Evolutionary conservation across 2,797 vertebrate genomes (phyloP).

Genomic region (Hoplostethus mediterraneus): DNA sequence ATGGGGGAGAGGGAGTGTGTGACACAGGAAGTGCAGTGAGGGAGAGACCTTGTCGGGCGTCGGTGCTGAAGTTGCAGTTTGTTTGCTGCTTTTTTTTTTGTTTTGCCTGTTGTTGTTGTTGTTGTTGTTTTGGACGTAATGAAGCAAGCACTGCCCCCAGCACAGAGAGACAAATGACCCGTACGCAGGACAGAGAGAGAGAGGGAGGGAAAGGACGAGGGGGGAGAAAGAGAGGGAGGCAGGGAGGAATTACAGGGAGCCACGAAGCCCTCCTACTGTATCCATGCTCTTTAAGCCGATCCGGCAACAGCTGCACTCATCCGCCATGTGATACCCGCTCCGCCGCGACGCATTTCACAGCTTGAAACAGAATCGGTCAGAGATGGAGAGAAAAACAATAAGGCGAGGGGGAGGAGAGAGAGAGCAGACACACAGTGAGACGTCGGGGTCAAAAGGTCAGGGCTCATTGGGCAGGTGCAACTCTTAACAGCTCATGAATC

Average conservation of each 20-base stretch:
- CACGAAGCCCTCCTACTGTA: conserved; percentile 27
- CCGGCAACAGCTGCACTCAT: conserved; percentile 71
- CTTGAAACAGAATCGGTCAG: conserved; percentile 58
- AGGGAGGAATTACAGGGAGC: conserved; percentile 36
- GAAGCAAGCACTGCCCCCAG: conserved; percentile 28
- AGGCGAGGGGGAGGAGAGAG: conserved; percentile 10
- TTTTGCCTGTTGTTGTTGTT: conserved; percentile 46
- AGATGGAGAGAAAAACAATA: conserved; percentile 46
- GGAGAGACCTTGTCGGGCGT: conserved; percentile 21
- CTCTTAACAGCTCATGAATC: conserved; percentile 68
- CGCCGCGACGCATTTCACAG: conserved; percentile 53
- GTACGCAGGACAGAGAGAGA: conserved; percentile 16
- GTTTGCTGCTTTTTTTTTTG: conserved; percentile 15
- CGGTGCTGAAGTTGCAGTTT: conserved; percentile 55
- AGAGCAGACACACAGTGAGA: conserved; percentile 21
- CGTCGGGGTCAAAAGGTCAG: conserved; percentile 53
- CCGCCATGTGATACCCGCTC: conserved; percentile 34
- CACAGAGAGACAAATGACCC: conserved; percentile 36
- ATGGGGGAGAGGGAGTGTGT: conserved; percentile 20
- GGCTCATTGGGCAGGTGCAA: conserved; percentile 65
- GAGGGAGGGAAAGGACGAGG: background rate
- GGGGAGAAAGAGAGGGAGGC: conserved; percentile 17
- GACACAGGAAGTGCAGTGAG: background rate
- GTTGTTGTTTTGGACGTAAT: conserved; percentile 55
- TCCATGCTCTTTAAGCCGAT: conserved; percentile 49